Conservation (phyloP, 2,888 invertebrate species). For the Rhabditoides inermis region DNA sequence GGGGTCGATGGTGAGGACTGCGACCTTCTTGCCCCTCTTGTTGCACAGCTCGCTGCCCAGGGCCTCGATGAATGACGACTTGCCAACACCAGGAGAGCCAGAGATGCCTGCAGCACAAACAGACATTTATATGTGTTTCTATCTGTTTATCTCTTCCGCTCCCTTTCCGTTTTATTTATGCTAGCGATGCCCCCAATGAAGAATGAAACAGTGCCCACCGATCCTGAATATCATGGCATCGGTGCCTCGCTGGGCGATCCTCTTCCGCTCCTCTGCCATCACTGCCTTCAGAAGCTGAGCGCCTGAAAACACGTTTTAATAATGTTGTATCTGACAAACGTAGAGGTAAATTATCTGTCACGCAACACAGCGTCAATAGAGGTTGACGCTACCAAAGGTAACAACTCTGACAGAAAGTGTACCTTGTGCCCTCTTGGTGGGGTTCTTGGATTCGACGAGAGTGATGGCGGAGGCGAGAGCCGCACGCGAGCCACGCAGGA, state of each 20-base stretch:
- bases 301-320: too few species aligned
- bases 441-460: conserved; percentile 56
- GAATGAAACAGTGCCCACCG: conserved; percentile 31
- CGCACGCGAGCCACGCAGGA: conserved; percentile 51
- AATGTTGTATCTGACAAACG: too few species aligned
- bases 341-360: too few species aligned
- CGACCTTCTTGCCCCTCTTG: conserved; percentile 50
- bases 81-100: conserved; percentile 63
- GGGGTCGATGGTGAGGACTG: conserved; percentile 62
- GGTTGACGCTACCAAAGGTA: too few species aligned
- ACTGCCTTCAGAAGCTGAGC: conserved; percentile 10
- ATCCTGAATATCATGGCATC: conserved; percentile 53
- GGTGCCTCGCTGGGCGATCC: conserved; percentile 31
- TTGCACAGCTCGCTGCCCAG: conserved; percentile 59
- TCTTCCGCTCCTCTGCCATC: conserved; percentile 44
- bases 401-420: too few species aligned
- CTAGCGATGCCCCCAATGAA: neutral
- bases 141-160: too few species aligned
- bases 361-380: too few species aligned
- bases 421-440: conserved; percentile 54
- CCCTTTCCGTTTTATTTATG: neutral
- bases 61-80: conserved; percentile 61
- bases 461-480: conserved; percentile 57
- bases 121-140: too few species aligned
- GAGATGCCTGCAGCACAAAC: conserved; percentile 55